Conservation (phyloP, 2,888 invertebrate species). For the Boloria selene region DNA sequence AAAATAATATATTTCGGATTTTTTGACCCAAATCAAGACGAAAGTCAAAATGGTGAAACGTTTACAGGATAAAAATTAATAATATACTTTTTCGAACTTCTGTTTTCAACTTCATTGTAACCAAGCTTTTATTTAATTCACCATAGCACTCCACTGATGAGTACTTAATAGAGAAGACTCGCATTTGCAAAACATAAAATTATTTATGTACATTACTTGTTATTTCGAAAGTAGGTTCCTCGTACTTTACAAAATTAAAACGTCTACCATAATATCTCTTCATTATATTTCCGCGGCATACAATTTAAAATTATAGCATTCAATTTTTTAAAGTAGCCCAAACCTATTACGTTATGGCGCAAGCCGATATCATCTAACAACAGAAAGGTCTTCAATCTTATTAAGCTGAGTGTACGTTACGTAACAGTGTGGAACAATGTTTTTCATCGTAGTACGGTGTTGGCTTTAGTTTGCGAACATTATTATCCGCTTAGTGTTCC, state of each 20-base stretch:
- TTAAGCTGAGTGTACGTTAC: constrained; percentile 23
- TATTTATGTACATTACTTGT: constrained; percentile 1
- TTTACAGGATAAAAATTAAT: too few species aligned
- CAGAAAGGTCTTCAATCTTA: constrained; percentile 25
- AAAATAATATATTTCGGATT: neutral
- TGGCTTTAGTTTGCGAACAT: constrained; percentile 47
- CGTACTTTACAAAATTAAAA: constrained; percentile 18
- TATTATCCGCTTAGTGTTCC: constrained; percentile 75
- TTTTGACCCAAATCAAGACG: neutral
- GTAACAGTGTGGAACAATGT: constrained; percentile 20
- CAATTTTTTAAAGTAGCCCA: constrained; percentile 15
- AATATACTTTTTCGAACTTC: too few species aligned
- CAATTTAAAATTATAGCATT: constrained; percentile 13
- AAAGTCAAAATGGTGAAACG: too few species aligned
- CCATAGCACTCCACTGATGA: too few species aligned
- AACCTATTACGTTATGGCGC: constrained; percentile 21
- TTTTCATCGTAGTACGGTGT: constrained; percentile 15
- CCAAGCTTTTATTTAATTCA: too few species aligned
- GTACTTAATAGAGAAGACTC: too few species aligned
- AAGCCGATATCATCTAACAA: constrained; percentile 19
- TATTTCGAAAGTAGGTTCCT: constrained; percentile 9
- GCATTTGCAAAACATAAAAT: neutral
- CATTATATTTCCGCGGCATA: constrained; percentile 10
- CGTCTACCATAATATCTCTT: constrained; percentile 7
- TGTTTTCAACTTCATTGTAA: too few species aligned